These are phyloP conservation scores for Darevskia nairensis DNA, from an alignment of 2,797 vertebrate species.

Conservation along the genomic window DNA sequence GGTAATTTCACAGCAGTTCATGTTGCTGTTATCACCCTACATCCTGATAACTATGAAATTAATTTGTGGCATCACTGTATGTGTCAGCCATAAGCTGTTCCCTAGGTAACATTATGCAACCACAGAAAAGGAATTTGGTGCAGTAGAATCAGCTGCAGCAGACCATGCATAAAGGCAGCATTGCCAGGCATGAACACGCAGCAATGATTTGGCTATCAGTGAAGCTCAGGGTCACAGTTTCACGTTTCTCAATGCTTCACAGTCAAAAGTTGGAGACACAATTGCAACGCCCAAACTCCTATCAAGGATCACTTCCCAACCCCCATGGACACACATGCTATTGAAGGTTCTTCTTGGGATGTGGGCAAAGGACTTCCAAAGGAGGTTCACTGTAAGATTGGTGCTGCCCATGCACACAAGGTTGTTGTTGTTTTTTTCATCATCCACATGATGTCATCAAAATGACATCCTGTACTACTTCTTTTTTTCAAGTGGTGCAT, in stretches of 20 bases:
- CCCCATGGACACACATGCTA: too few species aligned
- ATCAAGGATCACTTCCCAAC: background rate
- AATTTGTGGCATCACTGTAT: conserved; percentile 78
- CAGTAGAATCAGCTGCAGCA: conserved; percentile 74
- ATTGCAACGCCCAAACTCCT: background rate
- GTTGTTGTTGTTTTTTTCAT: too few species aligned
- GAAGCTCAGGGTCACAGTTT: conserved; percentile 16
- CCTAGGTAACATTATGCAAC: conserved; percentile 80
- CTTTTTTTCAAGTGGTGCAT: too few species aligned
- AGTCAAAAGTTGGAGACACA: background rate
- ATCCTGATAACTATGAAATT: conserved; percentile 82
- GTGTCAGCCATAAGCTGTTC: conserved; percentile 78
- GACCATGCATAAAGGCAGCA: conserved; percentile 70
- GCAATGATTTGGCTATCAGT: conserved; percentile 64
- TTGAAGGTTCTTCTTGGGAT: background rate
- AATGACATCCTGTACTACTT: too few species aligned
- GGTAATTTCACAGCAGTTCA: conserved; percentile 77
- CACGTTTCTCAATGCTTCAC: background rate
- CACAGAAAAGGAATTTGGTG: conserved; percentile 75
- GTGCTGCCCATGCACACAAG: background rate
- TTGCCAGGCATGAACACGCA: conserved; percentile 69
- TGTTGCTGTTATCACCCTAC: conserved; percentile 74
- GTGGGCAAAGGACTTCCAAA: too few species aligned
- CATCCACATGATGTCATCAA: too few species aligned
- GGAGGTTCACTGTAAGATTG: background rate